phyloP scores from a whole-genome alignment of 2,113 vertebrate species.

The Neolamprologus toae region DNA sequence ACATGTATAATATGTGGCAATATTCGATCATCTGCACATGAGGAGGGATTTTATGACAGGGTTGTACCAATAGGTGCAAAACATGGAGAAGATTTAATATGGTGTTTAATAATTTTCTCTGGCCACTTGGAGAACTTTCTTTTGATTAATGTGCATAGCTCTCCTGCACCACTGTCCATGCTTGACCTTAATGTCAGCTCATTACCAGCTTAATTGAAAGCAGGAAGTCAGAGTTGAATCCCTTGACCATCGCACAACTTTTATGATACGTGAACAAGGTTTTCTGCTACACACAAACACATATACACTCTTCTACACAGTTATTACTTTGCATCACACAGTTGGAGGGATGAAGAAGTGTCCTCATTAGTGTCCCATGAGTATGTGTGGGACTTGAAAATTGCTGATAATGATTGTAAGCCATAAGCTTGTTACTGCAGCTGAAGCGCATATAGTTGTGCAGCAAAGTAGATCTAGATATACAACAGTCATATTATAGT shows the following conservation, averaged over 20 bases:
- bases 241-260: background rate
- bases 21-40: background rate
- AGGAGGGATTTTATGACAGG: background rate
- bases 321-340: background rate
- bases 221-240: conserved; percentile 12
- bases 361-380: conserved; percentile 15
- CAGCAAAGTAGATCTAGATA: background rate
- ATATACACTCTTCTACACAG: background rate
- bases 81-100: background rate
- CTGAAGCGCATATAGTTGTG: too few relatives aligned
- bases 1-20: background rate
- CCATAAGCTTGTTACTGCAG: background rate
- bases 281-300: background rate
- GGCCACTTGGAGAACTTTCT: background rate
- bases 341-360: background rate
- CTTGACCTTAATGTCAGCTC: conserved; percentile 48
- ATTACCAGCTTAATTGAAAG: conserved; percentile 49
- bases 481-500: background rate
- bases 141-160: conserved; percentile 26
- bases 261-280: background rate
- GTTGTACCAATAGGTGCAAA: background rate
- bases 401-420: background rate
- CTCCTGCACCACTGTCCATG: conserved; percentile 19
- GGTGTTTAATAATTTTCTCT: background rate
- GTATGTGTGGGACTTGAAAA: background rate